These are phyloP conservation scores for Globodera ellingtonae DNA, from an alignment of 1,140 invertebrate species.

Conservation along the genomic window DNA sequence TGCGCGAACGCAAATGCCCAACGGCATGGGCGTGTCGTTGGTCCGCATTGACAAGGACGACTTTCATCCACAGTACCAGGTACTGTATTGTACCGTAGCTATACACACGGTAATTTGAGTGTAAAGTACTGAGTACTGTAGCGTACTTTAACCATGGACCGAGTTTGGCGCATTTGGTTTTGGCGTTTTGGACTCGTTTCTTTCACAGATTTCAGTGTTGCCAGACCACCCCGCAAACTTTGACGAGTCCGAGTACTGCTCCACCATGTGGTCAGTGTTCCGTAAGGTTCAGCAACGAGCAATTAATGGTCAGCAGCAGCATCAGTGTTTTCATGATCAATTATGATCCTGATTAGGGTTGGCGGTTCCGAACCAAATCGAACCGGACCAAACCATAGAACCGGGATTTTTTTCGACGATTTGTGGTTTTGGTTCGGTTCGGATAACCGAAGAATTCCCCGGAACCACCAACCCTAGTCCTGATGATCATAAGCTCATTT, in stretches of 20 bases:
- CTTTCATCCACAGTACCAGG: slow-evolving; percentile 11
- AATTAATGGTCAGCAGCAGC: background rate
- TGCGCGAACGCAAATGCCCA: background rate
- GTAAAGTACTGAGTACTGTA: background rate
- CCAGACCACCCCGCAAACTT: background rate
- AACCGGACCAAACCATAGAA: too few species aligned
- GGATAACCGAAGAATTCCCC: too few species aligned
- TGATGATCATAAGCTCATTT: background rate
- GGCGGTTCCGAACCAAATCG: too few species aligned
- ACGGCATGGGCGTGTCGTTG: slow-evolving; percentile 7
- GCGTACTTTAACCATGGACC: background rate
- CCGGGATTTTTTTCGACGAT: too few species aligned
- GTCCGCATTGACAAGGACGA: slow-evolving; percentile 10
- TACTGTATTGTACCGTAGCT: background rate
- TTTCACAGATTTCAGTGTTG: slow-evolving; percentile 5
- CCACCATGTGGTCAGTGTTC: background rate
- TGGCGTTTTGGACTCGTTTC: background rate
- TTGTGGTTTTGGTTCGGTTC: too few species aligned
- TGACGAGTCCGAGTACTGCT: slow-evolving; percentile 11
- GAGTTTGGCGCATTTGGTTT: too few species aligned
- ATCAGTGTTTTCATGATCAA: background rate
- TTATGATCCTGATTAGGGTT: too few species aligned
- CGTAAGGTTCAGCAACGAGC: background rate
- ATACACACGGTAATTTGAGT: too few species aligned
- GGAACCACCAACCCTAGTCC: too few species aligned